A percentile compares a stretch with the other conserved stretches of the same genome.
Conservation (phyloP, 2,113 vertebrate species). For the Lycocorax pyrrhopterus region DNA sequence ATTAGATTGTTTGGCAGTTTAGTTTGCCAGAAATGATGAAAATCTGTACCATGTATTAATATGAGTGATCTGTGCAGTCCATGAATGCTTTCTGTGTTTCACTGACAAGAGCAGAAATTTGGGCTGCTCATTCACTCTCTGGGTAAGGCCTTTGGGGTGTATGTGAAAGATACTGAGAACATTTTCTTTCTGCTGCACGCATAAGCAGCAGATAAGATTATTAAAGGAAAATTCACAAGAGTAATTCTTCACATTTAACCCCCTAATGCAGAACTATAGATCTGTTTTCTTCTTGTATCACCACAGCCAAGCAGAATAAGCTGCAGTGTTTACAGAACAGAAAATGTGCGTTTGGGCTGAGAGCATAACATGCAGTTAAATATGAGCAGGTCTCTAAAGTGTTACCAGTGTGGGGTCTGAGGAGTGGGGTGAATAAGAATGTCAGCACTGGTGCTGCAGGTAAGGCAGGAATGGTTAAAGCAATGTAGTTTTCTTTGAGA, state of each 20-base stretch:
- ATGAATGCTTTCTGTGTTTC: not conserved
- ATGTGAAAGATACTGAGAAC: not conserved
- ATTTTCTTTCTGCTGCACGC: not conserved
- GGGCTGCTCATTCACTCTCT: not conserved
- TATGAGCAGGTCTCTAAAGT: not conserved
- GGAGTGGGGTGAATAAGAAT: rapidly evolving
- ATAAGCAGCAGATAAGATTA: not conserved
- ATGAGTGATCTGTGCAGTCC: not conserved
- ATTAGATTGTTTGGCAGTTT: not conserved
- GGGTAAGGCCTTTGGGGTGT: not conserved
- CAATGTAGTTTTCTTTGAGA: not conserved
- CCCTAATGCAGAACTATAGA: not conserved
- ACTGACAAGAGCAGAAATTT: not conserved
- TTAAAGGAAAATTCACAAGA: not conserved
- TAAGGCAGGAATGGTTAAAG: not conserved
- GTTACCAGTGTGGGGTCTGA: not conserved
- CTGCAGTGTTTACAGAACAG: not conserved
- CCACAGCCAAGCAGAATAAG: not conserved
- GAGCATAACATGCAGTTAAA: not conserved
- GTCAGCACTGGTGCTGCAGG: not conserved
- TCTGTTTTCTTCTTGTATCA: not conserved
- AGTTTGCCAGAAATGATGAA: not conserved
- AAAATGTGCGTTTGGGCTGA: not conserved
- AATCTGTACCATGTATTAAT: not conserved
- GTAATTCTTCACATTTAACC: not conserved